Evolutionary conservation across 2,797 vertebrate species (phyloP).

Genomic region (Hypotaenidia philippensis): DNA sequence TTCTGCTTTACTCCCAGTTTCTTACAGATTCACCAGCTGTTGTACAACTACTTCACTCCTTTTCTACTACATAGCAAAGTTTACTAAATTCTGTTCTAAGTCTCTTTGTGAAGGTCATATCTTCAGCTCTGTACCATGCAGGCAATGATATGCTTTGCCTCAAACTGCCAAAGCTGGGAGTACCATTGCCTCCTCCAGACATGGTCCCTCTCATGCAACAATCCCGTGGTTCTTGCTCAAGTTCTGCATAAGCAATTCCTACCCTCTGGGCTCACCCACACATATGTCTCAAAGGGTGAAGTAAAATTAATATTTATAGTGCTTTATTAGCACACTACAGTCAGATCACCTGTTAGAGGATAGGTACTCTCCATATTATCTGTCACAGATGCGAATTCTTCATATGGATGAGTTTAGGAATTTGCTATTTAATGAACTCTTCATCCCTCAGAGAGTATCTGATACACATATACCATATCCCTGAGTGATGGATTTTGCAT

Average conservation of each 20-base stretch:
- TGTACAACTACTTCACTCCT: neutral
- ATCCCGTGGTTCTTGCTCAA: neutral
- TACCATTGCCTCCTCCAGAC: neutral
- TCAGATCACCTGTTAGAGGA: neutral
- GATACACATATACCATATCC: constrained; percentile 32
- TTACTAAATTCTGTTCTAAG: neutral
- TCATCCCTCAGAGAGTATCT: constrained; percentile 22
- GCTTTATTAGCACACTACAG: neutral
- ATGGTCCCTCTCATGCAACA: neutral
- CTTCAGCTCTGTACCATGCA: neutral
- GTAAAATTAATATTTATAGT: constrained; percentile 28
- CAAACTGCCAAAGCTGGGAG: neutral
- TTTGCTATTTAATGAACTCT: constrained; percentile 25
- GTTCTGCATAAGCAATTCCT: neutral
- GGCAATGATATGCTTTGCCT: neutral
- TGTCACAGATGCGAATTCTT: constrained; percentile 41
- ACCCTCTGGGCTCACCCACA: neutral
- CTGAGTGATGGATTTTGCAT: constrained; percentile 68
- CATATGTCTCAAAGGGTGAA: neutral
- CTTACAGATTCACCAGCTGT: neutral
- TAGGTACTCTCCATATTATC: constrained; percentile 4
- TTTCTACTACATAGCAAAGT: neutral
- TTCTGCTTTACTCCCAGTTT: neutral
- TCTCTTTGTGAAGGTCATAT: neutral
- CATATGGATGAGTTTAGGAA: constrained; percentile 36